Percentiles rank a stretch among this genome's conserved stretches.
Conservation (phyloP, 2,797 vertebrate genomes). For the Mus caroli region DNA sequence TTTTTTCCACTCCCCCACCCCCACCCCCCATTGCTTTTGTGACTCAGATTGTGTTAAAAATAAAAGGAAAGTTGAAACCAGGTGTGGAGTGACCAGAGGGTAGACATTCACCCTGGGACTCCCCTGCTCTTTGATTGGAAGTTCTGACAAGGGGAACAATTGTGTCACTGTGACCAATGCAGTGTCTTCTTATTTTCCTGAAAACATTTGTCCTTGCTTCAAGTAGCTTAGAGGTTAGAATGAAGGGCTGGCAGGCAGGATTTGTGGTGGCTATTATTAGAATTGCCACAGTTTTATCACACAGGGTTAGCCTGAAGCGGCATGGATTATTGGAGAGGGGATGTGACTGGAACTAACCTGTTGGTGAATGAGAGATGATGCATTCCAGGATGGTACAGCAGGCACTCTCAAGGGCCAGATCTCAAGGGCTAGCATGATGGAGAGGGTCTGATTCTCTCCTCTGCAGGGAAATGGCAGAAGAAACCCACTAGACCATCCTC, state of each 20-base stretch:
- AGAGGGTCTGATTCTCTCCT: not conserved
- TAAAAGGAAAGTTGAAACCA: constrained; percentile 44
- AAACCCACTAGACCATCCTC: not conserved
- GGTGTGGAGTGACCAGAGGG: not conserved
- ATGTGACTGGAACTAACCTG: constrained; percentile 8
- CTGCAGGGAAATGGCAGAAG: not conserved
- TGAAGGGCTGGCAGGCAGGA: constrained; percentile 76
- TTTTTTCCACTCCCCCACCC: not conserved
- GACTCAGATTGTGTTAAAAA: not conserved
- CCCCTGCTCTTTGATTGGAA: not conserved
- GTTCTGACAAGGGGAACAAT: not conserved
- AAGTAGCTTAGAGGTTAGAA: constrained; percentile 82
- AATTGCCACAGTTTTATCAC: constrained; percentile 60
- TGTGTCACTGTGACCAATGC: not conserved
- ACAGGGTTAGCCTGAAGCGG: constrained; percentile 48
- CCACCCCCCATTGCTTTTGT: constrained; percentile 8
- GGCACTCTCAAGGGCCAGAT: not conserved
- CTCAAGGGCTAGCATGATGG: no score
- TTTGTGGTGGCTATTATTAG: constrained; percentile 82
- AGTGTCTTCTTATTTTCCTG: constrained; percentile 79
- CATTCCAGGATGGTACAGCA: not conserved
- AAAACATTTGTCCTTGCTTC: constrained; percentile 83
- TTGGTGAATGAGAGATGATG: constrained; percentile 26
- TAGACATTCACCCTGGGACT: not conserved
- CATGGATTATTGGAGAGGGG: constrained; percentile 61